Conservation (phyloP, 1,140 invertebrate genomes). For the Monomorium pharaonis region DNA sequence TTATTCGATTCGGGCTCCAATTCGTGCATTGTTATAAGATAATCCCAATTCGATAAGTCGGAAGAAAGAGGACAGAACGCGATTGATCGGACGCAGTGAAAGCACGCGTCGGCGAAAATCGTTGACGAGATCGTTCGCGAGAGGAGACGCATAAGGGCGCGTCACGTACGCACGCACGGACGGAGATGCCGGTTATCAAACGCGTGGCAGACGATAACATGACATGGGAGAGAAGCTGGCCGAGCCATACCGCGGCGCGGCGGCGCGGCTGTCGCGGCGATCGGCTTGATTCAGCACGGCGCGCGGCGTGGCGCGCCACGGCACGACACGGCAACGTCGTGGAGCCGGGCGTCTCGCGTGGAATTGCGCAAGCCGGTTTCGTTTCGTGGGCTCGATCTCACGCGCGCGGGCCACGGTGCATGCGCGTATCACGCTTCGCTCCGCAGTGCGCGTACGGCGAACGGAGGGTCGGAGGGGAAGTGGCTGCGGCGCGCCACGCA, state of each 20-base stretch:
- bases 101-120: not conserved
- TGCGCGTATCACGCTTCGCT: constrained; percentile 55
- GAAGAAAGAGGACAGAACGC: not conserved
- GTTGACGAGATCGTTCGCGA: constrained; percentile 6
- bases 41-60: not conserved
- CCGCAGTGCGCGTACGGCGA: not conserved
- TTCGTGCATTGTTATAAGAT: not conserved
- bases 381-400: not conserved
- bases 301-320: constrained; percentile 12
- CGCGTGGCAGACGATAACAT: constrained; percentile 79
- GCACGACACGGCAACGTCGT: constrained; percentile 58
- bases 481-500: constrained; percentile 22
- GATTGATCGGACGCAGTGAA: not conserved
- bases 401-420: constrained; percentile 43
- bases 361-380: constrained; percentile 63
- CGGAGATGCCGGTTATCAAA: constrained; percentile 73
- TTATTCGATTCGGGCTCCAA: not conserved
- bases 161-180: constrained; percentile 57
- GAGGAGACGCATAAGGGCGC: constrained; percentile 3
- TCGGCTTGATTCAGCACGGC: not conserved
- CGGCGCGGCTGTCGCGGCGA: constrained; percentile 51
- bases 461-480: constrained; percentile 36
- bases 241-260: constrained; percentile 37
- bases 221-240: constrained; percentile 74
- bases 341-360: constrained; percentile 55